phyloP scores from a whole-genome alignment of 2,888 invertebrate species.

The Saturnia pavonia region DNA sequence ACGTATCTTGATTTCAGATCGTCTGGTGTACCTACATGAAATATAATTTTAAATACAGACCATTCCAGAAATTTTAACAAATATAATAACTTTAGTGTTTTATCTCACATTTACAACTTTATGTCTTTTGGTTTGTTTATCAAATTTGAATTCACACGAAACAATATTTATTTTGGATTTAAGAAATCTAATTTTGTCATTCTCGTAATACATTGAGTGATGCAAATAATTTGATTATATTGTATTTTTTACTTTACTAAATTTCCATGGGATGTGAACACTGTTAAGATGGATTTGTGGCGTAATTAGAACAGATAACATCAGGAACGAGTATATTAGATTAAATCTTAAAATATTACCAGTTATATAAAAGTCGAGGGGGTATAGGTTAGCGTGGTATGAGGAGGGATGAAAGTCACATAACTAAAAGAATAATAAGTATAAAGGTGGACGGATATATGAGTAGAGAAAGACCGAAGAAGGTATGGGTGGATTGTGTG shows the following conservation, averaged over 20 bases:
- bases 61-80: not conserved
- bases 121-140: conserved; percentile 5
- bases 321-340: too few relatives aligned
- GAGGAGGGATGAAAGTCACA: too few relatives aligned
- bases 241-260: not conserved
- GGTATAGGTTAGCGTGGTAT: too few relatives aligned
- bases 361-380: too few relatives aligned
- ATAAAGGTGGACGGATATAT: too few relatives aligned
- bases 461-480: too few relatives aligned
- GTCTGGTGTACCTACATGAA: conserved; percentile 6
- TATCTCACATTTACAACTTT: not conserved
- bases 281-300: too few relatives aligned
- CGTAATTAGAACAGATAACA: too few relatives aligned
- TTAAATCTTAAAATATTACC: too few relatives aligned
- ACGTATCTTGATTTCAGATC: conserved; percentile 9
- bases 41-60: conserved; percentile 4
- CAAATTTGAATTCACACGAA: not conserved
- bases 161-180: not conserved
- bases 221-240: not conserved
- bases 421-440: too few relatives aligned
- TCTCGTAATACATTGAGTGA: not conserved
- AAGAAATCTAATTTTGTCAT: not conserved
- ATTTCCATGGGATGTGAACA: not conserved
- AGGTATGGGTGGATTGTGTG: too few relatives aligned
- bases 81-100: not conserved